These are phyloP conservation scores for Drosophila kuntzei DNA, from an alignment of 2,888 invertebrate genomes.

Conservation along the genomic window DNA sequence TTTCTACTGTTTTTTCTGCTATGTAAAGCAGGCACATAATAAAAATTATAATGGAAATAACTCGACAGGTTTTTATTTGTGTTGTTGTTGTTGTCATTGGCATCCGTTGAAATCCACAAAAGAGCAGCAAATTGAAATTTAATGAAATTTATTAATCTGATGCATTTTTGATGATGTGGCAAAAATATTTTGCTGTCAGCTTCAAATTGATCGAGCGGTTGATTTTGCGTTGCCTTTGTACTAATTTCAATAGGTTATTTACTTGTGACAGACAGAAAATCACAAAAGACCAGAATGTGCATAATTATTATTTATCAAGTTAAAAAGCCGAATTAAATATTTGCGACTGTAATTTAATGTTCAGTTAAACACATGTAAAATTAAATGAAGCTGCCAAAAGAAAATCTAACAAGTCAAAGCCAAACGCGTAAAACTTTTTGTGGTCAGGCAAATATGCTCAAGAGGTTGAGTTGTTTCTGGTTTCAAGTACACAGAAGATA, in stretches of 20 bases:
- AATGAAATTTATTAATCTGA: slow-evolving; percentile 58
- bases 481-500: slow-evolving; percentile 5
- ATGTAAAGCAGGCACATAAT: slow-evolving; percentile 39
- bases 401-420: slow-evolving; percentile 4
- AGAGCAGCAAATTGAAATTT: slow-evolving; percentile 53
- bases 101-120: slow-evolving; percentile 45
- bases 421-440: slow-evolving; percentile 36
- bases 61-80: slow-evolving; percentile 12
- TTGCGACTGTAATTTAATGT: not conserved
- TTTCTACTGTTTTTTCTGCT: slow-evolving; percentile 18
- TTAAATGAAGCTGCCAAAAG: not conserved
- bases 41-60: slow-evolving; percentile 35
- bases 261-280: not conserved
- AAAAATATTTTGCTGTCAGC: slow-evolving; percentile 33
- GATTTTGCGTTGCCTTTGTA: slow-evolving; percentile 26
- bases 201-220: slow-evolving; percentile 13
- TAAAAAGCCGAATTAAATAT: not conserved
- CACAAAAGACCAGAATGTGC: not conserved
- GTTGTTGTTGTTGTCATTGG: slow-evolving; percentile 13
- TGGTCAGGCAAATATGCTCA: slow-evolving; percentile 25
- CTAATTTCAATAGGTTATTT: slow-evolving; percentile 8
- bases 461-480: slow-evolving; percentile 3
- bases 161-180: slow-evolving; percentile 62
- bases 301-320: slow-evolving; percentile 8
- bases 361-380: slow-evolving; percentile 4